Evolutionary conservation across 2,797 vertebrate genomes (phyloP).

Genomic region (Heteromormyrus szaboi): DNA sequence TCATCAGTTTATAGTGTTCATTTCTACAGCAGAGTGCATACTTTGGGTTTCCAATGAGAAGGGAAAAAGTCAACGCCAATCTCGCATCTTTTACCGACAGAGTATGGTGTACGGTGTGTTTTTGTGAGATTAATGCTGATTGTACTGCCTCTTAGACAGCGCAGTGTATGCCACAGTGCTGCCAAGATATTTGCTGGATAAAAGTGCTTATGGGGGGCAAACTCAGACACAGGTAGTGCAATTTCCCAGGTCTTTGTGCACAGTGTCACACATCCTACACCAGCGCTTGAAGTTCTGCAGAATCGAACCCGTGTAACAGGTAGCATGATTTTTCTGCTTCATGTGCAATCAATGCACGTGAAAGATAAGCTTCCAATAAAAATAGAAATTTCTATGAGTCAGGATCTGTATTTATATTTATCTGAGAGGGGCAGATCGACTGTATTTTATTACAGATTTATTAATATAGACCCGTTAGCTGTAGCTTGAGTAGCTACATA

Average conservation of each 20-base stretch:
- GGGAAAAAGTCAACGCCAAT: neutral
- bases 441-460: constrained; percentile 11
- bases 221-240: neutral
- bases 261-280: neutral
- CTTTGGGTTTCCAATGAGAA: neutral
- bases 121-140: neutral
- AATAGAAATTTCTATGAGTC: constrained; percentile 9
- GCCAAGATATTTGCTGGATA: neutral
- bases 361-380: neutral
- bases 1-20: neutral
- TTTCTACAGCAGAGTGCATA: neutral
- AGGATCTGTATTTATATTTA: neutral
- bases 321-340: neutral
- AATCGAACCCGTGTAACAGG: neutral
- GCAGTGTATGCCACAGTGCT: neutral
- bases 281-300: neutral
- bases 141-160: neutral
- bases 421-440: neutral
- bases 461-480: constrained; percentile 2
- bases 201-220: neutral
- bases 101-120: neutral
- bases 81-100: neutral
- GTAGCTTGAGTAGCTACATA: neutral
- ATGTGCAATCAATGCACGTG: neutral
- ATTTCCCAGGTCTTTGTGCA: neutral